Evolutionary conservation across 37 sponge, comb jelly and placozoan species (phyloP), one percentile per base, ranked within the genome.

Genomic region (Agelas oroides): DNA sequence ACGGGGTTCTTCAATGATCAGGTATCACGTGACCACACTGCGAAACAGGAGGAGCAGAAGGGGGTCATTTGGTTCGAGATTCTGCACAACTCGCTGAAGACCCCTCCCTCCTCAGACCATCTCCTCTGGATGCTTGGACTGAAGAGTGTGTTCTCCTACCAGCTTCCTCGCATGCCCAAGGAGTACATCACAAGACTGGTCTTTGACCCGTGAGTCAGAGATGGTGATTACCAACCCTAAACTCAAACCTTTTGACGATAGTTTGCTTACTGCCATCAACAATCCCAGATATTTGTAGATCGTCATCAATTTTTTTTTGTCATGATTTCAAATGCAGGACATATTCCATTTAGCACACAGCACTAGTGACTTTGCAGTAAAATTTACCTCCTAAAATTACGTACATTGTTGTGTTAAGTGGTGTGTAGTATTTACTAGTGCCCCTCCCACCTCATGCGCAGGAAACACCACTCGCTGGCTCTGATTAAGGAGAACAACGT

Each of bases 161-260:
- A 98, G 75, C 86, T 96, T 13, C 99, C 99, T 15, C 81, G 92
- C 15, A 98, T 98, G 97, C 97, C 99, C 14, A 90, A 88, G 57
- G 99, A 98, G 79, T 98, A 98, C 89, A 98, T 98, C 52, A 96
- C 99, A 8, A 80, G 99, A 63, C 71, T 98, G 3, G 95, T 98
- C 30, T 98, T 98, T 87, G 96, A 96, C 69, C 85, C 92, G 92
- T 94, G 62, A 88, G 95, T 82, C 19, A 13, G 41, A 6, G 31
- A 67, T 36, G 25, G 25, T 61, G 62, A 14, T 5, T 5, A 56
- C 58, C 15, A 18, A 18, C 58, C 58, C 58, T n/a, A n/a, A n/a
- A n/a, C n/a, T n/a, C n/a, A n/a, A n/a, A n/a, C n/a, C n/a, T n/a
- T n/a, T n/a, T n/a, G n/a, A n/a, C n/a, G n/a, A n/a, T n/a, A n/a